These are phyloP conservation scores for Epizoanthus scotinus DNA, from an alignment of 92 coral and sea anemone genomes.

Conservation along the genomic window DNA sequence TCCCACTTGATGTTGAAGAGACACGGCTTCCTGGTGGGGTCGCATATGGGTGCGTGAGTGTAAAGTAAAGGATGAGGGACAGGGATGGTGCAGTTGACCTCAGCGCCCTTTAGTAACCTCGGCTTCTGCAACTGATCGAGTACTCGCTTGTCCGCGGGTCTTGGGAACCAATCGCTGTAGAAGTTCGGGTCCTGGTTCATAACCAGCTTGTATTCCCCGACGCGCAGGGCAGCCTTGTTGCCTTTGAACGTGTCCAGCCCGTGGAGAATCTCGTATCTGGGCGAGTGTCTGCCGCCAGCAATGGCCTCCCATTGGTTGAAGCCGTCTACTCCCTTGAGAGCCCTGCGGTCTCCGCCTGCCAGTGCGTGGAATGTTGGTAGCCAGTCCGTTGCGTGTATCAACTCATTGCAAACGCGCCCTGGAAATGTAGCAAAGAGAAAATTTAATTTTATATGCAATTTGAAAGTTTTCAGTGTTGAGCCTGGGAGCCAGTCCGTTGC, in stretches of 20 bases:
- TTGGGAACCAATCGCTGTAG: slow-evolving; percentile 94
- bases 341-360: slow-evolving; percentile 75
- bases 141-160: slow-evolving; percentile 77
- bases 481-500: slow-evolving; percentile 98
- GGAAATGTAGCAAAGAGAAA: neutral
- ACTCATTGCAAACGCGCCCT: slow-evolving; percentile 93
- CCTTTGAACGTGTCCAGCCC: slow-evolving; percentile 85
- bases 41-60: slow-evolving; percentile 95
- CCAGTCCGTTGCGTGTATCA: slow-evolving; percentile 96
- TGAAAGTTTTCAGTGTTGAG: too few species aligned
- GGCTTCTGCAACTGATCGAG: slow-evolving; percentile 71
- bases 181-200: slow-evolving; percentile 81
- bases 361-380: slow-evolving; percentile 87
- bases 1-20: slow-evolving; percentile 99
- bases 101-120: slow-evolving; percentile 59
- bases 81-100: slow-evolving; percentile 82
- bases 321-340: slow-evolving; percentile 79
- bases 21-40: slow-evolving; percentile 91
- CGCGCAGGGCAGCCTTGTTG: slow-evolving; percentile 84
- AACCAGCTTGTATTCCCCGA: slow-evolving; percentile 96
- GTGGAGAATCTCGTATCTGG: slow-evolving; percentile 94
- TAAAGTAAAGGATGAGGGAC: slow-evolving; percentile 90
- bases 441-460: too few species aligned
- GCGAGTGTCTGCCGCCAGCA: slow-evolving; percentile 76
- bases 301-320: slow-evolving; percentile 88